Evolutionary conservation across 2,797 vertebrate genomes (phyloP).

Genomic region (Staurois parvus): DNA sequence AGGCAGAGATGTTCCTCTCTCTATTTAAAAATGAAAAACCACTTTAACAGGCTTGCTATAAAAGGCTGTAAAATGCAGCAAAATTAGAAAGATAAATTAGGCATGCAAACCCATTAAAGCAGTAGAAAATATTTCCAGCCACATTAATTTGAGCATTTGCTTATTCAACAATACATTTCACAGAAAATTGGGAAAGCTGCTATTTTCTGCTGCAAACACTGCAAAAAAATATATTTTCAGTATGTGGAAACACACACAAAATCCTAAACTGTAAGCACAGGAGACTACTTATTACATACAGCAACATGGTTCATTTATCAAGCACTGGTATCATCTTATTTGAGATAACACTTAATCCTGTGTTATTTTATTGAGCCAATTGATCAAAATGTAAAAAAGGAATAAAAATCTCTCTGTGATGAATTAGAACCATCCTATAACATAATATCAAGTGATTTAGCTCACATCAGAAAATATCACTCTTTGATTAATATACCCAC

Average conservation of each 20-base stretch:
- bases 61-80: not conserved
- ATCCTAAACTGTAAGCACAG: not conserved
- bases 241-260: not conserved
- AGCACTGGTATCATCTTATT: not conserved
- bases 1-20: not conserved
- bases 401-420: not conserved
- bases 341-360: slow-evolving; percentile 15
- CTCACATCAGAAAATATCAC: slow-evolving; percentile 6
- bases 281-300: not conserved
- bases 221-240: not conserved
- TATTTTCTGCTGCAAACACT: not conserved
- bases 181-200: not conserved
- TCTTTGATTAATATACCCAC: slow-evolving; percentile 38
- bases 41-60: not conserved
- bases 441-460: slow-evolving; percentile 36
- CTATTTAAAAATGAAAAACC: too few species aligned
- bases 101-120: not conserved
- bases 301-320: slow-evolving; percentile 1
- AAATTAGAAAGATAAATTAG: not conserved
- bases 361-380: slow-evolving; percentile 14
- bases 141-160: not conserved
- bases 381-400: slow-evolving; percentile 20
- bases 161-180: not conserved
- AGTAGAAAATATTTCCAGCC: not conserved
- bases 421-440: slow-evolving; percentile 1